Evolutionary conservation across 2,888 invertebrate genomes (phyloP).

Genomic region (Hypolimnas misippus): DNA sequence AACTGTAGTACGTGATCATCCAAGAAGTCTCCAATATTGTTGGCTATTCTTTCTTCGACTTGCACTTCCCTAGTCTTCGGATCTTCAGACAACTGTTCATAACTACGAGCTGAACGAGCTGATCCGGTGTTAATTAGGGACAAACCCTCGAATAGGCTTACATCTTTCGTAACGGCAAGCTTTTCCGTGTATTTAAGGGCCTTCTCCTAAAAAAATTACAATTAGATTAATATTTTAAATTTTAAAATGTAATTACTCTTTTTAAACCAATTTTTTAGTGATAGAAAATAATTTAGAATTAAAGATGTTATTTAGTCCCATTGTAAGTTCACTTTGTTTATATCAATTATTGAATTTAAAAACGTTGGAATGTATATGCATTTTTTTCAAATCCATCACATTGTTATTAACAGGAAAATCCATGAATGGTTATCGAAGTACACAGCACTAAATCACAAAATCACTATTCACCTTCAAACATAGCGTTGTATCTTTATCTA

Average conservation of each 20-base stretch:
- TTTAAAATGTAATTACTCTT: not conserved
- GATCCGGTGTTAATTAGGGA: slow-evolving; percentile 78
- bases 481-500: slow-evolving; percentile 82
- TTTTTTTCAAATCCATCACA: not conserved
- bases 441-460: slow-evolving; percentile 49
- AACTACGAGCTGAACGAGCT: slow-evolving; percentile 75
- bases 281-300: too few relatives aligned
- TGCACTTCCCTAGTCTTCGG: slow-evolving; percentile 74
- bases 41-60: slow-evolving; percentile 72
- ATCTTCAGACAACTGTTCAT: slow-evolving; percentile 72
- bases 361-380: not conserved
- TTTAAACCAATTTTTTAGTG: too few relatives aligned
- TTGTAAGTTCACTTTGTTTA: too few relatives aligned
- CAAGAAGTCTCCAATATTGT: slow-evolving; percentile 74
- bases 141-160: slow-evolving; percentile 81
- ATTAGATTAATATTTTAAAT: not conserved
- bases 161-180: slow-evolving; percentile 80
- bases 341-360: not conserved
- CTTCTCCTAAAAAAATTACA: slow-evolving; percentile 77
- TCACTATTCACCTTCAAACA: slow-evolving; percentile 85
- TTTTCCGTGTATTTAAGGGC: slow-evolving; percentile 84
- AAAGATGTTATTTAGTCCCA: too few relatives aligned
- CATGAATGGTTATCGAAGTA: not conserved
- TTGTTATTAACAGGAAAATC: not conserved
- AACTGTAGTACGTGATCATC: slow-evolving; percentile 78